Evolutionary conservation across 53 echinoderm and acorn worm species (phyloP), one percentile per base, ranked within the genome.

Genomic region (Astropecten irregularis): DNA sequence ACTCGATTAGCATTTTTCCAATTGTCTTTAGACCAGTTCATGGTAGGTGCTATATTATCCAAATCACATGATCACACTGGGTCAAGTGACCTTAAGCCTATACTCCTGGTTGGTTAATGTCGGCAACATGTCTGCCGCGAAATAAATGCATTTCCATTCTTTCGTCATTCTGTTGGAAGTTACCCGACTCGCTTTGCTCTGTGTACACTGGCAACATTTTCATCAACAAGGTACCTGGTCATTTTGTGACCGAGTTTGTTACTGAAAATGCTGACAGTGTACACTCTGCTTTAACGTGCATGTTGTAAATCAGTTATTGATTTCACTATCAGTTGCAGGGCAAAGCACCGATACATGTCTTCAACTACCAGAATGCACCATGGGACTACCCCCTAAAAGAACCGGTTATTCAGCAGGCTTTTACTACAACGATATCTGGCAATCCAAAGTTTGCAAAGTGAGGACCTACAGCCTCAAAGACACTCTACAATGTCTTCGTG

Each of bases 361-460:
- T 16, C 44, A 68, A 14, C 68, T 68, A 26, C 47, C 68, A 7
- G 19, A 56, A 2, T 40, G 66, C 20, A 70, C 39, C 23, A 38
- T 56, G 16, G 77, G 86, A 15, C 86, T 77, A 33, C 74, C 69
- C 0, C 61, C 54, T 40, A 74, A 74, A 13, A 21, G 15, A 55
- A 34, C 74, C 26, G 15, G 61, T 9, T 40, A 66, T 22, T 76
- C 44, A 6, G 20, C 23, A 1, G 68, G 47, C 5, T 68, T 2
- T 47, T 68, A 68, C 68, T 68, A 29, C 47, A 42, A 46, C 42
- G 47, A 68, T 47, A 11, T 23, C 26, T 89, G 89, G 89, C 27
- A 58, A 22, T 85, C 93, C 9, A 76, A 89, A 30, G 26, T 84
- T 32, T 92, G 93, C 59, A 44, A 14, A 38, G 63, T n/a, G 33